These are phyloP conservation scores for Nyctibius bracteatus DNA, from an alignment of 2,113 vertebrate genomes.

Conservation along the genomic window DNA sequence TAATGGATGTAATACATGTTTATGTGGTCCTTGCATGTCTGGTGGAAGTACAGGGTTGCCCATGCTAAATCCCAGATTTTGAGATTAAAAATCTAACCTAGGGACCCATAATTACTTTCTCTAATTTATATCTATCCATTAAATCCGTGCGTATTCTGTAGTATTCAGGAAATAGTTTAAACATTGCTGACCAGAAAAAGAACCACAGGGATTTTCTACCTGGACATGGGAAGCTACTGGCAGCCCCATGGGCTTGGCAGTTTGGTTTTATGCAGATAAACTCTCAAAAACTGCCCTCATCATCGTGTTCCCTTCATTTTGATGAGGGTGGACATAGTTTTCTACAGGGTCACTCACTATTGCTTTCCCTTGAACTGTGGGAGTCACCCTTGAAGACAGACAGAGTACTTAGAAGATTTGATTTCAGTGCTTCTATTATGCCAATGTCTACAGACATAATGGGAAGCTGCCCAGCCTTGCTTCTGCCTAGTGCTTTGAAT, in stretches of 20 bases:
- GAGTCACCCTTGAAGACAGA: neutral
- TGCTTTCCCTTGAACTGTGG: neutral
- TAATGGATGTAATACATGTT: neutral
- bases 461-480: neutral
- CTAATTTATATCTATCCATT: neutral
- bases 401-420: neutral
- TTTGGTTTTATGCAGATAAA: neutral
- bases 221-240: neutral
- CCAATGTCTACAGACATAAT: neutral
- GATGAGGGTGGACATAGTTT: neutral
- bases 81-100: neutral
- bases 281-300: neutral
- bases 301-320: neutral
- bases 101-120: neutral
- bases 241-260: neutral
- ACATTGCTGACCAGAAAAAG: neutral
- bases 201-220: neutral
- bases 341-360: neutral
- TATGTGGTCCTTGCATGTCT: neutral
- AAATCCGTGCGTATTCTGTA: neutral
- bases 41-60: neutral
- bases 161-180: neutral
- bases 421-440: neutral
- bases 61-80: neutral
- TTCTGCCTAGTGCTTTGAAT: neutral